Base-by-base conservation (phyloP, 2,797 vertebrate species). In the Leptatherina wallacei region DNA sequence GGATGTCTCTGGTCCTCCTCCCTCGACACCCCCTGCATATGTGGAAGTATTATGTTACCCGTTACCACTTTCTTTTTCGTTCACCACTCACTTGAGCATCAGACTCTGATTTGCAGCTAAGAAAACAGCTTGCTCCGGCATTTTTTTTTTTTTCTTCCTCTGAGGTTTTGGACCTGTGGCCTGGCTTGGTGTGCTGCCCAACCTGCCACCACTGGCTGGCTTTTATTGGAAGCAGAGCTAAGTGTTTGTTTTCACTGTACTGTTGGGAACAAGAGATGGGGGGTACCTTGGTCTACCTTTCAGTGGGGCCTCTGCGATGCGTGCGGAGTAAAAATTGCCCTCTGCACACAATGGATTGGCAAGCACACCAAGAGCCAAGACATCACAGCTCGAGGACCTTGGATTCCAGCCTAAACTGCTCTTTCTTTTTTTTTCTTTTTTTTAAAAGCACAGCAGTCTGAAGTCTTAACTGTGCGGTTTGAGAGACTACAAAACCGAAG, bases 171-270 rank as follows among this genome's bases (percentile, higher is more conserved):
- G 89, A 90, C 91, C 75, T 87, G 86, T 88, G 83, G 86, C 87
- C 86, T 81, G 79, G 71, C 72, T 92, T 88, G 77, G 84, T 86
- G 78, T 81, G 78, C 85, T 69, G 88, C 88, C 82, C 85, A 88
- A 89, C 73, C 79, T 88, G 82, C 91, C 79, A 90, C 87, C 78
- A 80, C 80, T 81, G 84, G 68, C 83, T 84, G 80, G 40, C 79
- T 91, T 93, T 93, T 92, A 93, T 91, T 92, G 92, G 85, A 93
- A 93, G 86, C 92, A 92, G 91, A 90, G 84, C 81, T 78, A 85
- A 88, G 78, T 92, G 89, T 93, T 94, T 94, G 89, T 94, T 93
- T 93, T 93, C 82, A 86, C 85, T 88, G 81, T 73, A 84, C 92
- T 88, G 87, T 91, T 92, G 84, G 87, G 83, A 89, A 84, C 71